phyloP scores from a whole-genome alignment of 2,113 vertebrate genomes.

The Mesembrinibis cayennensis region DNA sequence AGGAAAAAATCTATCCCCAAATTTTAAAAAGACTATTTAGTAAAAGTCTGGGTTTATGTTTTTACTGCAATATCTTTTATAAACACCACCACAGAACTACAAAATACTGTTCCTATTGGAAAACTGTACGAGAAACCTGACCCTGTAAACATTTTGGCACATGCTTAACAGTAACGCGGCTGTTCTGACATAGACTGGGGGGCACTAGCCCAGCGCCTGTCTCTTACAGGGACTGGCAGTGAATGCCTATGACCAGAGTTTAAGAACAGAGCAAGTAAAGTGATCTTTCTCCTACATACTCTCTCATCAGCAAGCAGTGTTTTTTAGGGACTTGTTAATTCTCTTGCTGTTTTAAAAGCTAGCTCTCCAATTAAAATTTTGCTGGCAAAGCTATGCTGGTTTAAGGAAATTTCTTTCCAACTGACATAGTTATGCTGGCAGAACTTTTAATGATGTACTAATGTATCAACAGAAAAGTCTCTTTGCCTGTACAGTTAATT shows the following conservation, averaged over 20 bases:
- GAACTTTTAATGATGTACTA: conserved; percentile 21
- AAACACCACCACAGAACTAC: not conserved
- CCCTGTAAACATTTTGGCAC: conserved; percentile 15
- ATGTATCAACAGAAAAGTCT: not conserved
- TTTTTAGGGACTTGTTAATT: conserved; percentile 8
- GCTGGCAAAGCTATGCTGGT: conserved; percentile 1
- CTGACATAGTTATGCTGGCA: conserved; percentile 7
- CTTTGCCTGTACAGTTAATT: not conserved
- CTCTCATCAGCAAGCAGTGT: not conserved
- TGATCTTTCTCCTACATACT: not conserved
- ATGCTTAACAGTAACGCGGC: not conserved
- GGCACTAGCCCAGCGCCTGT: not conserved
- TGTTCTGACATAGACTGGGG: not conserved
- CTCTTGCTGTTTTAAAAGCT: conserved; percentile 22
- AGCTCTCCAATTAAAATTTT: conserved; percentile 34
- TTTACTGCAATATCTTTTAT: not conserved
- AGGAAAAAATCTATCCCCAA: not conserved
- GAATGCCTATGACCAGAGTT: not conserved
- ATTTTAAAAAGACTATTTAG: not conserved
- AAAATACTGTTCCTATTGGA: not conserved
- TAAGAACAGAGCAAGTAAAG: not conserved
- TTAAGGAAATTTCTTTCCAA: conserved; percentile 16
- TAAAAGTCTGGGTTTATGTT: not conserved
- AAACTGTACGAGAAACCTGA: not conserved
- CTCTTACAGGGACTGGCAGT: not conserved